These are phyloP conservation scores for Nomada fucata DNA, from an alignment of 2,888 invertebrate genomes.

Conservation along the genomic window DNA sequence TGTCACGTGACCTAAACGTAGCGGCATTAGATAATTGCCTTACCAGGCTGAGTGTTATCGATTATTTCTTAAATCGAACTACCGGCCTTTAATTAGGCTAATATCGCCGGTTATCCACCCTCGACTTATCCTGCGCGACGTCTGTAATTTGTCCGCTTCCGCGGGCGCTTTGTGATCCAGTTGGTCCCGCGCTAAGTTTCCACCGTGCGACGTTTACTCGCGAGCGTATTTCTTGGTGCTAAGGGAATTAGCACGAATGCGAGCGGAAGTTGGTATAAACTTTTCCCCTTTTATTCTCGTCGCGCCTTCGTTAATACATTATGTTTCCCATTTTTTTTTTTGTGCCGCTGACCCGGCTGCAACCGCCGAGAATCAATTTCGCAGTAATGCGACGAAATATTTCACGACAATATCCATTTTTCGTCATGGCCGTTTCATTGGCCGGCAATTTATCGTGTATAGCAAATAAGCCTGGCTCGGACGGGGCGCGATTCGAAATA, in stretches of 20 bases:
- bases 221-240: not conserved
- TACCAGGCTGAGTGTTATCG: conserved; percentile 29
- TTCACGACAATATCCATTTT: too few species aligned
- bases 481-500: conserved; percentile 18
- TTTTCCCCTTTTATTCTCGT: not conserved
- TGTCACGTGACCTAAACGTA: conserved; percentile 44
- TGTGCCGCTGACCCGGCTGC: too few species aligned
- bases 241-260: not conserved
- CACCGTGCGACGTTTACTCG: not conserved
- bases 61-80: conserved; percentile 50
- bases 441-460: not conserved
- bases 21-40: conserved; percentile 65
- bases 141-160: conserved; percentile 25
- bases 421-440: too few species aligned
- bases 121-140: conserved; percentile 21
- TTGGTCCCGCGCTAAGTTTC: conserved; percentile 3
- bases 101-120: conserved; percentile 44
- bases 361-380: too few species aligned
- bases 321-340: not conserved
- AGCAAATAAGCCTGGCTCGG: not conserved
- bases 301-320: not conserved
- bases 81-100: conserved; percentile 49
- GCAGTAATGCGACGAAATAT: too few species aligned
- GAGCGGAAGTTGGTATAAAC: not conserved
- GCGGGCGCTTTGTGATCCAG: conserved; percentile 20